Evolutionary conservation across 2,888 invertebrate species (phyloP).

Genomic region (Thecophora atra): DNA sequence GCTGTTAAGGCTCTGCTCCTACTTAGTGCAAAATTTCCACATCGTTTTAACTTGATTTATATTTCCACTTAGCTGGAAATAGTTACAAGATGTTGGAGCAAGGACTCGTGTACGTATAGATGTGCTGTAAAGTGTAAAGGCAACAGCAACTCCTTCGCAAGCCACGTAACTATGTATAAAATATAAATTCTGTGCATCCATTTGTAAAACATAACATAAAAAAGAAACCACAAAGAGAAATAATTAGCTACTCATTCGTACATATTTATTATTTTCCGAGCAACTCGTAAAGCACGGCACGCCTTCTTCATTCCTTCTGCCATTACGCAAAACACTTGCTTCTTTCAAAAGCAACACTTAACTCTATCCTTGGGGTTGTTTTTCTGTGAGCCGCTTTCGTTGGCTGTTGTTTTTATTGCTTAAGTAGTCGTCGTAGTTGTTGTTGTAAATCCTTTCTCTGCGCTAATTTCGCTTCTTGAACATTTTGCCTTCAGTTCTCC

Average conservation of each 20-base stretch:
- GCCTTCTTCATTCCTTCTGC: not conserved
- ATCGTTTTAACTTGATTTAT: slow-evolving; percentile 19
- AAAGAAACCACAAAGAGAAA: slow-evolving; percentile 49
- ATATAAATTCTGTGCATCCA: not conserved
- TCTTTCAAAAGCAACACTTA: slow-evolving; percentile 36
- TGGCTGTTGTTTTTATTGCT: slow-evolving; percentile 22
- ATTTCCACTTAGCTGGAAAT: slow-evolving; percentile 15
- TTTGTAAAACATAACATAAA: slow-evolving; percentile 37
- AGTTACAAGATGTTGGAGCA: not conserved
- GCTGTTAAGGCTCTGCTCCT: not conserved
- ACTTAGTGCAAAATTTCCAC: not conserved
- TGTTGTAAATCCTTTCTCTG: slow-evolving; percentile 3
- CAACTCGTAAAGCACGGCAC: not conserved
- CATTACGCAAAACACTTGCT: slow-evolving; percentile 40
- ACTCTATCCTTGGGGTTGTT: not conserved
- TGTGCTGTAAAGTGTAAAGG: not conserved
- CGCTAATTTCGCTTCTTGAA: slow-evolving; percentile 13
- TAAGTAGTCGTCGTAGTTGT: slow-evolving; percentile 26
- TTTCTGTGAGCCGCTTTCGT: not conserved
- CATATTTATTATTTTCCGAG: slow-evolving; percentile 50
- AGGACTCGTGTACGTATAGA: slow-evolving; percentile 2
- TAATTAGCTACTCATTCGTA: slow-evolving; percentile 47
- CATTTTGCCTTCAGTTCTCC: not conserved
- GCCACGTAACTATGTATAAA: not conserved
- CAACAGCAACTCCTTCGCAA: slow-evolving; percentile 1